A percentile compares a stretch with the other conserved stretches of the same genome.
phyloP scores from a whole-genome alignment of 2,113 vertebrate genomes.

The Electrona antarctica region DNA sequence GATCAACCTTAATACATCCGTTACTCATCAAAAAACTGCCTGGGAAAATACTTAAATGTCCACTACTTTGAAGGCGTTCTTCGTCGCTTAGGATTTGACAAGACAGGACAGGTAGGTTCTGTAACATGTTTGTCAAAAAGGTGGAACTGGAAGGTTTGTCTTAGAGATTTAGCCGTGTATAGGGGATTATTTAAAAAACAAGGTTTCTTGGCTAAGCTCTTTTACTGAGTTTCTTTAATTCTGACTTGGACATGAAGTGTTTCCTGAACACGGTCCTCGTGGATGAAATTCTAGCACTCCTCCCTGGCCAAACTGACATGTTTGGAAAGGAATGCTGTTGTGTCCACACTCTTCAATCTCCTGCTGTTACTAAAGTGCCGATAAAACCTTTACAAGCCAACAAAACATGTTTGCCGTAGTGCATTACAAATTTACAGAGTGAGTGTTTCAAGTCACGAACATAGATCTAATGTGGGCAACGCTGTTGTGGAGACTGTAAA shows the following conservation, averaged over 20 bases:
- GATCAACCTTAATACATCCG: constrained; percentile 14
- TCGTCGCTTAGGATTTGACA: too few species aligned
- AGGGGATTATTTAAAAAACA: constrained; percentile 14
- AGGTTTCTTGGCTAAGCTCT: constrained; percentile 49
- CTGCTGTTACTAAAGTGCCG: constrained; percentile 79
- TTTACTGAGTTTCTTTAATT: constrained; percentile 60
- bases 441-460: constrained; percentile 83
- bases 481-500: constrained; percentile 64
- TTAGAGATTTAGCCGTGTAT: constrained; percentile 2
- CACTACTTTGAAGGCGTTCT: constrained; percentile 2
- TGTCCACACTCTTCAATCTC: constrained; percentile 71
- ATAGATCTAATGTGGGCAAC: constrained; percentile 67
- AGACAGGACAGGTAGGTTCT: constrained; percentile 7
- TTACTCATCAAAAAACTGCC: background rate
- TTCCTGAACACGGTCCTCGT: constrained; percentile 52
- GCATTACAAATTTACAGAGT: constrained; percentile 77
- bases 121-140: constrained; percentile 18
- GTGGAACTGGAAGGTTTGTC: constrained; percentile 10
- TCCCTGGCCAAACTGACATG: constrained; percentile 78
- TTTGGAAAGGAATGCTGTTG: constrained; percentile 80
- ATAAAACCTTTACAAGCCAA: constrained; percentile 82
- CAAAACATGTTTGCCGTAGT: constrained; percentile 80
- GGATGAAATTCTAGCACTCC: constrained; percentile 51
- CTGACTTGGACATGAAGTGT: constrained; percentile 47
- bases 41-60: background rate